Conservation (phyloP, 2,888 invertebrate genomes). For the Drosophila imparisetae region DNA sequence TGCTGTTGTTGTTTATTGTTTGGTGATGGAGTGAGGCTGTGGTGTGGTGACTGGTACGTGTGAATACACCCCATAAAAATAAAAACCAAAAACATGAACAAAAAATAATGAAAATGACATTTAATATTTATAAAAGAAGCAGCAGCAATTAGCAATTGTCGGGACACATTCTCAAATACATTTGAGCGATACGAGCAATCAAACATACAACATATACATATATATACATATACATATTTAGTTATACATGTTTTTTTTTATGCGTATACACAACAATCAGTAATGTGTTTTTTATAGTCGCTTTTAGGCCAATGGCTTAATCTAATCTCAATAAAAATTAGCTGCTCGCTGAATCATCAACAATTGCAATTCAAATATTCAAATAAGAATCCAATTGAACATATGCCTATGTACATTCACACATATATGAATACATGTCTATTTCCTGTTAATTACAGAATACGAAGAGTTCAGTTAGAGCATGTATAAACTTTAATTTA, state of each 20-base stretch:
- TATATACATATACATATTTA: background rate
- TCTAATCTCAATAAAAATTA: constrained; percentile 3
- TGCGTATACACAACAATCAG: background rate
- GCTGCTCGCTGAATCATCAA: constrained; percentile 14
- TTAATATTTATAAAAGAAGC: background rate
- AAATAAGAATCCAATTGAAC: background rate
- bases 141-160: constrained; percentile 1
- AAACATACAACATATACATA: background rate
- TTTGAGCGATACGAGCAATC: background rate
- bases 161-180: background rate
- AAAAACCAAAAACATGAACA: constrained; percentile 4
- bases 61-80: constrained; percentile 52
- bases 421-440: background rate
- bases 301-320: background rate
- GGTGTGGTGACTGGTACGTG: constrained; percentile 46
- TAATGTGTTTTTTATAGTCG: background rate
- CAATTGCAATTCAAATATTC: background rate
- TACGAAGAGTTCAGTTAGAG: too few relatives aligned
- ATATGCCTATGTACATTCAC: background rate
- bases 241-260: background rate
- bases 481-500: background rate
- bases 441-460: background rate
- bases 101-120: constrained; percentile 2
- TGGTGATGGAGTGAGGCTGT: constrained; percentile 8
- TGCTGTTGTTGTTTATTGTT: background rate